phyloP scores from a whole-genome alignment of 2,113 vertebrate species.

The Syrrhaptes paradoxus region DNA sequence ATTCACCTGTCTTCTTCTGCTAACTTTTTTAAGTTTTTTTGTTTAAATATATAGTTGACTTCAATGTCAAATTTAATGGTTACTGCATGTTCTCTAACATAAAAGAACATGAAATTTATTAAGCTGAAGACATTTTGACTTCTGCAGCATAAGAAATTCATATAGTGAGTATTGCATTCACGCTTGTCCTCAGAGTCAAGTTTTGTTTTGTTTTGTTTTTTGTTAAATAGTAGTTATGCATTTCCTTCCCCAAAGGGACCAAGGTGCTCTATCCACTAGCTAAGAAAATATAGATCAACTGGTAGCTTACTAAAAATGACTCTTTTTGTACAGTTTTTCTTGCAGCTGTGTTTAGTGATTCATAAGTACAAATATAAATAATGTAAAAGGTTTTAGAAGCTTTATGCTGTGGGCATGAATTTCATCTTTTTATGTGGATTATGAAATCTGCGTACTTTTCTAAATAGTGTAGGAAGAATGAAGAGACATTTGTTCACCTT shows the following conservation, averaged over 20 bases:
- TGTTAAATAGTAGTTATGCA: neutral
- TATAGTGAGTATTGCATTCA: neutral
- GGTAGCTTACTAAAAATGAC: neutral
- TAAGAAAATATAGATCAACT: neutral
- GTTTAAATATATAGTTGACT: neutral
- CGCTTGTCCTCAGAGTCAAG: neutral
- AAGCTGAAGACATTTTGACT: neutral
- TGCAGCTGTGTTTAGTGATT: neutral
- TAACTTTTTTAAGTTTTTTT: neutral
- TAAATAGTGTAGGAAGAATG: neutral
- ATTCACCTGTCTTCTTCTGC: neutral
- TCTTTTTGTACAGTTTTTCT: neutral
- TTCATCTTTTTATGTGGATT: neutral
- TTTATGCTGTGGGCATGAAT: neutral
- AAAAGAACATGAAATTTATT: neutral
- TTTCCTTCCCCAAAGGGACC: neutral
- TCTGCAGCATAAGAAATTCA: neutral
- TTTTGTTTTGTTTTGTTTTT: neutral
- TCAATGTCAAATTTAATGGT: neutral
- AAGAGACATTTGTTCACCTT: neutral
- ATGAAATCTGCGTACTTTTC: neutral
- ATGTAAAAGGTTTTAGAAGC: neutral
- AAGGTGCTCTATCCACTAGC: neutral
- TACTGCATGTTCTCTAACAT: neutral
- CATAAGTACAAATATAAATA: neutral